Evolutionary conservation across 2,797 vertebrate species (phyloP).

Genomic region (Oryzias sinensis): DNA sequence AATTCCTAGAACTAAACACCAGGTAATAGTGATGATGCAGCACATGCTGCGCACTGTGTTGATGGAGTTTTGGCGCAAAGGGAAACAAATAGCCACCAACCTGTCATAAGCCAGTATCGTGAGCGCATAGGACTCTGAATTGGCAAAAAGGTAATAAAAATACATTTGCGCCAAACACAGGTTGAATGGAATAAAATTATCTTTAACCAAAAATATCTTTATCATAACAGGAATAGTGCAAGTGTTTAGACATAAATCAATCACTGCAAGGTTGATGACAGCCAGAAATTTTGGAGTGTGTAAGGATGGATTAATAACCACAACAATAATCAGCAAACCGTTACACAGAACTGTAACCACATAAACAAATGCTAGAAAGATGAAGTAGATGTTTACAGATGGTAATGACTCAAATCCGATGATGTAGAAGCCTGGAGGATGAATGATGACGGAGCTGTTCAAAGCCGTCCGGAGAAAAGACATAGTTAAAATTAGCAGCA

Average conservation of each 20-base stretch:
- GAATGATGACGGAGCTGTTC: slow-evolving; percentile 58
- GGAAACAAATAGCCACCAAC: slow-evolving; percentile 73
- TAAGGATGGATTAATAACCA: slow-evolving; percentile 48
- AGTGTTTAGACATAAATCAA: slow-evolving; percentile 61
- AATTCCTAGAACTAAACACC: slow-evolving; percentile 10
- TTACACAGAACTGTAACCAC: slow-evolving; percentile 60
- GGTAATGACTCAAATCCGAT: slow-evolving; percentile 53
- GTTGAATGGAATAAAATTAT: slow-evolving; percentile 69
- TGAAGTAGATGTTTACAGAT: slow-evolving; percentile 53
- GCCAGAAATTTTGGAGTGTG: slow-evolving; percentile 73
- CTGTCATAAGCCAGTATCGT: slow-evolving; percentile 71
- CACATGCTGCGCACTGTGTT: slow-evolving; percentile 47
- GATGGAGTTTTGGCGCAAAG: slow-evolving; percentile 49
- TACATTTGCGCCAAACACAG: slow-evolving; percentile 69
- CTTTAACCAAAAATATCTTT: slow-evolving; percentile 56
- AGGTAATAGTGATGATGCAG: slow-evolving; percentile 50
- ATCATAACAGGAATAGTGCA: slow-evolving; percentile 70
- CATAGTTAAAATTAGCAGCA: slow-evolving; percentile 37
- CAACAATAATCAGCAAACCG: slow-evolving; percentile 54
- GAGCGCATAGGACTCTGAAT: slow-evolving; percentile 60
- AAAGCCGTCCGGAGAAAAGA: slow-evolving; percentile 8
- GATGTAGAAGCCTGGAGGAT: slow-evolving; percentile 70
- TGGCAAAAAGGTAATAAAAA: slow-evolving; percentile 44
- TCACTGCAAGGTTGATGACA: slow-evolving; percentile 63
- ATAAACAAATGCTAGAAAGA: slow-evolving; percentile 66